Evolutionary conservation across 2,113 vertebrate genomes (phyloP).

Genomic region (Phycodurus eques): DNA sequence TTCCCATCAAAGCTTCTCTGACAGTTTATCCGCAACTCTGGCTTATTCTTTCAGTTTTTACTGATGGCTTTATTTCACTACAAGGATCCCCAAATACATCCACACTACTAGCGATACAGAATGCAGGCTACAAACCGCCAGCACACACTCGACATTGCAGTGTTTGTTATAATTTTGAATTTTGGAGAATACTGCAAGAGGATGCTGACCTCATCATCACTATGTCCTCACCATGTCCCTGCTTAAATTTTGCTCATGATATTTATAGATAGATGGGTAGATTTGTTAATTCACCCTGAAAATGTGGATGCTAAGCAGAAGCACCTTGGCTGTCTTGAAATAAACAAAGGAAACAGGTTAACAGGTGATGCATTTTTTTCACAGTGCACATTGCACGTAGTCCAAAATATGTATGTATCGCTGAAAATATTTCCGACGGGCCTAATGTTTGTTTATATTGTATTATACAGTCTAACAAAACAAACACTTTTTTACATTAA

Average conservation of each 20-base stretch:
- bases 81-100: neutral
- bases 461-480: neutral
- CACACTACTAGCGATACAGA: neutral
- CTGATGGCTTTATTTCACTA: slow-evolving; percentile 46
- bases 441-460: neutral
- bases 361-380: neutral
- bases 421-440: neutral
- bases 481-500: too few relatives aligned
- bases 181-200: neutral
- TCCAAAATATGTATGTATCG: neutral
- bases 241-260: slow-evolving; percentile 19
- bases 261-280: slow-evolving; percentile 33
- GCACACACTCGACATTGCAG: neutral
- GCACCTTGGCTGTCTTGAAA: slow-evolving; percentile 41
- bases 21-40: slow-evolving; percentile 40
- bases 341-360: slow-evolving; percentile 5
- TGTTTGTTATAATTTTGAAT: neutral
- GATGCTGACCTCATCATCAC: neutral
- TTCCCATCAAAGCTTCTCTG: slow-evolving; percentile 51
- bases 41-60: slow-evolving; percentile 39
- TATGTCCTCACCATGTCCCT: neutral
- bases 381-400: neutral
- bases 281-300: slow-evolving; percentile 46
- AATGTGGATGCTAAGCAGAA: slow-evolving; percentile 49
- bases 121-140: neutral